phyloP scores from a whole-genome alignment of 53 echinoderm and acorn worm genomes.

The Holothuria scabra region DNA sequence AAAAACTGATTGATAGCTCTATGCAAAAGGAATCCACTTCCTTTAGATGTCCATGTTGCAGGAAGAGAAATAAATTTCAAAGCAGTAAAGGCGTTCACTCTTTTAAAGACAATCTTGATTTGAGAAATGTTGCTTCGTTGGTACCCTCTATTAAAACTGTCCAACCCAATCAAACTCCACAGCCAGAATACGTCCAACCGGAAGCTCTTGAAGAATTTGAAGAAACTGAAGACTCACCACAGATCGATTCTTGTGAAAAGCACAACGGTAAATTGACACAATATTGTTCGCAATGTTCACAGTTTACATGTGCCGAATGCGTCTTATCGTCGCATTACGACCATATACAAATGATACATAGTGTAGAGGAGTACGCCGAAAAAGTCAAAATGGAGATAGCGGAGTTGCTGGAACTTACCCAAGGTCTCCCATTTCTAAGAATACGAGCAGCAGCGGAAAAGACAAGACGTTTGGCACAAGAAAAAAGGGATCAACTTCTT shows the following conservation, averaged over 20 bases:
- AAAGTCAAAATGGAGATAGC: conserved; percentile 6
- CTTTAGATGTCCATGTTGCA: conserved; percentile 12
- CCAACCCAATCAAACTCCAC: neutral
- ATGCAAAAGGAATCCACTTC: neutral
- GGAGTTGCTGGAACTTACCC: conserved; percentile 22
- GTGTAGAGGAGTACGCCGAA: conserved; percentile 12
- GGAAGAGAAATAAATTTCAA: conserved; percentile 28
- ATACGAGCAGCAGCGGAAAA: conserved; percentile 8
- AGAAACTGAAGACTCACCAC: neutral
- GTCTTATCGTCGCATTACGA: conserved; percentile 18
- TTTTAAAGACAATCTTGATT: conserved; percentile 29
- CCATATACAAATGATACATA: neutral
- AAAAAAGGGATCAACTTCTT: neutral
- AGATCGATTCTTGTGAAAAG: conserved; percentile 1
- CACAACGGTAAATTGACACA: neutral
- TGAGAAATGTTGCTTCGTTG: conserved; percentile 24
- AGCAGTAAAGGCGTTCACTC: conserved; percentile 24
- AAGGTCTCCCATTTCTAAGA: conserved; percentile 17
- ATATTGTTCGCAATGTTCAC: neutral
- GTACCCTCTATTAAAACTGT: neutral
- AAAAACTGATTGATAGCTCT: neutral
- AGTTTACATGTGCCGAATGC: conserved; percentile 16
- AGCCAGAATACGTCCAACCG: too few species aligned
- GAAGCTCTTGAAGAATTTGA: neutral
- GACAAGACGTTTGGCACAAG: conserved; percentile 15